Base-by-base conservation (phyloP, 23 tunicate genomes). In the Styela clava region DNA sequence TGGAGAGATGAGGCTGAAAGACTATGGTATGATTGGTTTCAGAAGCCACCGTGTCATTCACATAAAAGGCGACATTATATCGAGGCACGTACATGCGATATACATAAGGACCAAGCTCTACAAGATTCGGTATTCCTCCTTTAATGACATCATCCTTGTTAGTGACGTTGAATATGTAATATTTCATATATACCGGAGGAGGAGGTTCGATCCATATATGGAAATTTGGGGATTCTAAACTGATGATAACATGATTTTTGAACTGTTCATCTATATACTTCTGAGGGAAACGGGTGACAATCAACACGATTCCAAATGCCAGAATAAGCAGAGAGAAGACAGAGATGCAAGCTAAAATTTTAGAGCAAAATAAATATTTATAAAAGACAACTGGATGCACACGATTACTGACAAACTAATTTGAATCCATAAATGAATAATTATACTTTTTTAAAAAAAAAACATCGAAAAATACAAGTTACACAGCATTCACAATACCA, bases 171-270 rank as follows among this genome's bases (percentile, higher is more conserved):
- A 86, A 93, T 16, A 93, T 25, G 85, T 87, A 93, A 78, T 93
- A 93, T 81, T 93, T 86, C 98, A 93, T 93, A 52, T 93, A 93
- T 9, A 93, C 84, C 23, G 98, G 98, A 2, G 98, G 92, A 32
- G 86, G 83, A 2, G 93, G 93, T 61, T 73, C 32, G 78, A 93
- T 85, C 98, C 98, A 93, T 71, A 79, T 87, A 2, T 81, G 74
- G 35, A 35, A 87, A 23, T 35, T 89, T 2, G 98, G 93, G 5
- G 98, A 93, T 25, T 88, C 94, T 61, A 93, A 35, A 35, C 92
- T 73, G 24, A 93, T 62, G 22, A 85, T 84, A 0, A 93, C 68
- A 37, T 93, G 98, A 22, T 44, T 22, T 24, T 44, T 0, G 44
- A 76, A 76, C 52, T 76, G 62, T 22, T 1, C 20, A 44, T 76